A percentile compares a stretch with the other conserved stretches of the same genome.
phyloP scores from a whole-genome alignment of 2,113 vertebrate genomes.

The Oncorhynchus kisutch region DNA sequence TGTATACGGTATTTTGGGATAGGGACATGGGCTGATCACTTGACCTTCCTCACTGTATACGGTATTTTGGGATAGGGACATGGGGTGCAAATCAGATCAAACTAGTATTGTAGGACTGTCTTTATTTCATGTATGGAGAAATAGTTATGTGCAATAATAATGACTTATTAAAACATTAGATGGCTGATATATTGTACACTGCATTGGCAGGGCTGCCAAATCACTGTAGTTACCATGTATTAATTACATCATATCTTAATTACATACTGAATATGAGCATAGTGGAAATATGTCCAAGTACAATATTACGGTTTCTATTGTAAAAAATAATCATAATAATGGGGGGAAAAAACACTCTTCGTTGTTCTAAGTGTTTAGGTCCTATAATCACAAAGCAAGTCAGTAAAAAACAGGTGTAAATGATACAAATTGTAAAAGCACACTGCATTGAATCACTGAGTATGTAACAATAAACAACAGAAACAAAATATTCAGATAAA shows the following conservation, averaged over 20 bases:
- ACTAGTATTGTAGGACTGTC: slow-evolving; percentile 47
- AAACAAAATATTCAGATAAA: slow-evolving; percentile 61
- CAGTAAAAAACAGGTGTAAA: slow-evolving; percentile 38
- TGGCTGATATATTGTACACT: slow-evolving; percentile 50
- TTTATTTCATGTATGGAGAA: slow-evolving; percentile 61
- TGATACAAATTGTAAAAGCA: slow-evolving; percentile 37
- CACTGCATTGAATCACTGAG: slow-evolving; percentile 30
- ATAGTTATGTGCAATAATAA: slow-evolving; percentile 44
- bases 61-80: neutral
- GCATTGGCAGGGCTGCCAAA: slow-evolving; percentile 37
- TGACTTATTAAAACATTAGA: slow-evolving; percentile 48
- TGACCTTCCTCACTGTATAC: too few species aligned
- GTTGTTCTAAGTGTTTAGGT: too few species aligned
- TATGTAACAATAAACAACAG: slow-evolving; percentile 50
- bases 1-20: neutral
- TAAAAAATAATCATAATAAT: neutral
- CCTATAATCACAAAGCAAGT: too few species aligned
- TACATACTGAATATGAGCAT: slow-evolving; percentile 44
- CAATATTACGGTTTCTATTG: slow-evolving; percentile 31
- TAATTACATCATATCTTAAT: slow-evolving; percentile 41
- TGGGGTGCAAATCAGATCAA: neutral
- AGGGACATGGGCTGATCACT: neutral
- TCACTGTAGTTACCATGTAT: slow-evolving; percentile 28
- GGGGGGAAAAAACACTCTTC: too few species aligned
- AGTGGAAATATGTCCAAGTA: slow-evolving; percentile 37